Evolutionary conservation across 2,888 invertebrate genomes (phyloP), one percentile per base, ranked within the genome.

Genomic region (Machimus rusticus): DNA sequence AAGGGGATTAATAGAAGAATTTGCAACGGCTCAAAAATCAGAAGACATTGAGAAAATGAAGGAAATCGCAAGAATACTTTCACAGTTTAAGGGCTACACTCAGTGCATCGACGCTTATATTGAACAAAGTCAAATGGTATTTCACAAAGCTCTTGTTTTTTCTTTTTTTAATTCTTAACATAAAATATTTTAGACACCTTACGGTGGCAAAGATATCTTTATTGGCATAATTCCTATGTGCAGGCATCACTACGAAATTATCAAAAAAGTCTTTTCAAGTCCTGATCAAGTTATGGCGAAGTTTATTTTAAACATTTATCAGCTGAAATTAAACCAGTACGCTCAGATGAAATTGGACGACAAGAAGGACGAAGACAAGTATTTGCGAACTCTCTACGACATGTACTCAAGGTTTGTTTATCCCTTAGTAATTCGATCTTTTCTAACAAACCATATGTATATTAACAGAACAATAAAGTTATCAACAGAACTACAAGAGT

Each of bases 231-330:
- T 98, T 76, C 97, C 97, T 0, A 94, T 99, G 90, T 99, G 99
- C 93, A 96, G 96, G 90, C 96, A 96, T 91, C 98, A 97, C 93
- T 95, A 97, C 92, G 94, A 95, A 90, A 94, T 96, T 89, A 97
- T 98, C 89, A 95, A 96, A 91, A 96, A 96, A 91, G 99, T 99
- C 1, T 99, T 99, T 92, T 96, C 96, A 6, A 98, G 98, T 92
- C 98, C 99, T 0, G 98, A 99, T 89, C 97, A 98, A 93, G 99
- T 99, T 9, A 98, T 99, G 98, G 97, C 98, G 88, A 99, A 99
- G 93, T 98, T 99, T 93, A 97, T 99, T 77, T 94, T 99, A 23
- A 99, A 99, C 92, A 97, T 99, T 88, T 99, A 98, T 93, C 97
- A 98, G 90, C 94, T 98, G 8, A 97, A 98, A 92, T 94, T 98